These are phyloP conservation scores for Nothoprocta pentlandii DNA, from an alignment of 2,113 vertebrate genomes.

Conservation along the genomic window DNA sequence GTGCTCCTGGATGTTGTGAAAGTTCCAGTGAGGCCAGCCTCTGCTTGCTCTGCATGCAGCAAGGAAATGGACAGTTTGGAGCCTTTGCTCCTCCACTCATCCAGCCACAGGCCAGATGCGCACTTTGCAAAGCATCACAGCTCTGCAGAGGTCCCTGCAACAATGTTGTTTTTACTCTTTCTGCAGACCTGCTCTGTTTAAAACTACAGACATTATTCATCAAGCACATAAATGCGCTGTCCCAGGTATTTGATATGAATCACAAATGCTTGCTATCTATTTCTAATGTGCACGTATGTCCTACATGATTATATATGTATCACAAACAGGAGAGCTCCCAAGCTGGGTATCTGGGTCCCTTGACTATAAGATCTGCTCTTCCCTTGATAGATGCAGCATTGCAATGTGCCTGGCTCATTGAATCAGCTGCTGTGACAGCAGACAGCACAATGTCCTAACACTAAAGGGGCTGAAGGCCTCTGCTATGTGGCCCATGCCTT, in stretches of 20 bases:
- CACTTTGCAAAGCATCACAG: neutral
- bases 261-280: fast-evolving
- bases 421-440: neutral
- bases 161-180: neutral
- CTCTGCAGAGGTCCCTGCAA: neutral
- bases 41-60: neutral
- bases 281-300: neutral
- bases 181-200: neutral
- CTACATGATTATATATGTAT: neutral
- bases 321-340: neutral
- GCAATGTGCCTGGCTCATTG: neutral
- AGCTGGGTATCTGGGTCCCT: neutral
- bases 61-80: neutral
- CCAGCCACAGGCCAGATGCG: neutral
- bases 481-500: neutral
- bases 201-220: neutral
- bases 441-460: neutral
- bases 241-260: neutral
- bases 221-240: neutral
- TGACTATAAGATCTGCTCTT: neutral
- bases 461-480: neutral
- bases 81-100: fast-evolving
- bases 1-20: neutral
- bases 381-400: neutral
- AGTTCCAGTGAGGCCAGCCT: neutral